These are phyloP conservation scores for Chondrilla cf. caribensis DNA, from an alignment of 37 sponge, comb jelly and placozoan species.

Conservation along the genomic window DNA sequence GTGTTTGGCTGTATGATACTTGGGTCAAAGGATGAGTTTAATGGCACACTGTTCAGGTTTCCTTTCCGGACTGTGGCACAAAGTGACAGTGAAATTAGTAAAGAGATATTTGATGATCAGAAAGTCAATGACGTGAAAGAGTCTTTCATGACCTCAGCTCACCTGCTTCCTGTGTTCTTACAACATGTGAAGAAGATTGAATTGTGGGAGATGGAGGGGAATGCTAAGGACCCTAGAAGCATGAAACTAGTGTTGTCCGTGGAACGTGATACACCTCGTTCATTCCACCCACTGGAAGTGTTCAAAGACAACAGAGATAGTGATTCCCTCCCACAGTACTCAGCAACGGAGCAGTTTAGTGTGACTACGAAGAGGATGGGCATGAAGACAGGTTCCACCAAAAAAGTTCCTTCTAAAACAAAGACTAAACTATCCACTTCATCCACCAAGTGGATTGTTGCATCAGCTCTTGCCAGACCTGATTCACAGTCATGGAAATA, in stretches of 20 bases:
- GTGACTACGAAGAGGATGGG: background rate
- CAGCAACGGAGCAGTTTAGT: too few relatives aligned
- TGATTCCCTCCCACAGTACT: background rate
- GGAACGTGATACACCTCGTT: background rate
- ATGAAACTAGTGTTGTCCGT: background rate
- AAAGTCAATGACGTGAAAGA: slow-evolving; percentile 19
- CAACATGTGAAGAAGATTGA: slow-evolving; percentile 47
- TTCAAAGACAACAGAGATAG: background rate
- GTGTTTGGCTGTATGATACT: slow-evolving; percentile 68
- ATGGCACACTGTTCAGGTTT: slow-evolving; percentile 80
- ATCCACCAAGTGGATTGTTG: slow-evolving; percentile 30
- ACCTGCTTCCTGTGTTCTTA: slow-evolving; percentile 52
- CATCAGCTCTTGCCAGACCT: slow-evolving; percentile 17
- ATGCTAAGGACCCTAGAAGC: background rate
- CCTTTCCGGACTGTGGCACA: slow-evolving; percentile 45
- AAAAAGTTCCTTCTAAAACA: background rate
- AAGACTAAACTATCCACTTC: background rate
- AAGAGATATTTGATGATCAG: slow-evolving; percentile 1
- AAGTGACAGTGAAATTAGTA: slow-evolving; percentile 40
- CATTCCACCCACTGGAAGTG: background rate
- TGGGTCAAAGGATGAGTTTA: slow-evolving; percentile 24
- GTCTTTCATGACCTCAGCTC: slow-evolving; percentile 14
- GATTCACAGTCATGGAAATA: slow-evolving; percentile 2
- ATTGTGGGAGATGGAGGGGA: slow-evolving; percentile 33
- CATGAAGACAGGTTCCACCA: background rate